phyloP scores from a whole-genome alignment of 2,113 vertebrate species.

The Elaphurus davidianus region DNA sequence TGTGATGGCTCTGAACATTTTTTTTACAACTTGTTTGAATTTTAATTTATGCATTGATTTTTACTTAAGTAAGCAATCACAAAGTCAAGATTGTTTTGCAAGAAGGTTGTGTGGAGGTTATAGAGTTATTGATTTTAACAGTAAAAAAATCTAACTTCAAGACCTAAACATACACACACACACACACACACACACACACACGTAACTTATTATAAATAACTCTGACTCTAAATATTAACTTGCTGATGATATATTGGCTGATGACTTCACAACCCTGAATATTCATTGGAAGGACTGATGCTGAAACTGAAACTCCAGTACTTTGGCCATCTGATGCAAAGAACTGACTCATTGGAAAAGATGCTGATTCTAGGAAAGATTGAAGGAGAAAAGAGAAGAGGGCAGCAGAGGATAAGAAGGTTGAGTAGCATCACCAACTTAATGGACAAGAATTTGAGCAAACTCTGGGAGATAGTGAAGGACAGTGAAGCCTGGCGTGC shows the following conservation, averaged over 20 bases:
- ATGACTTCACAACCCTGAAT: conserved; percentile 38
- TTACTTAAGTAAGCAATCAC: conserved; percentile 61
- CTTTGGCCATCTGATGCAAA: not conserved
- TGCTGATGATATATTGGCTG: conserved; percentile 55
- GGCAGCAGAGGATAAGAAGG: not conserved
- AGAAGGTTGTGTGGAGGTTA: conserved; percentile 57
- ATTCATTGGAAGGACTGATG: not conserved
- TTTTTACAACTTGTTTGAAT: conserved; percentile 32
- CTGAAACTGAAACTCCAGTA: not conserved
- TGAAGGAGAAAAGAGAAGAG: not conserved
- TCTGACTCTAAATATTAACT: conserved; percentile 58
- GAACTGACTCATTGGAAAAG: not conserved
- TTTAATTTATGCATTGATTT: conserved; percentile 64
- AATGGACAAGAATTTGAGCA: not conserved
- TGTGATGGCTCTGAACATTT: conserved; percentile 33
- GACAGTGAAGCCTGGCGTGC: not conserved
- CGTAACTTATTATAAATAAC: conserved; percentile 12
- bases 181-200: not conserved
- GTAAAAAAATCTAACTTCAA: conserved; percentile 60
- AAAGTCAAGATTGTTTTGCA: conserved; percentile 60
- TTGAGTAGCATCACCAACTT: not conserved
- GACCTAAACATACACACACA: not conserved
- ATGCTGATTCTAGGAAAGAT: not conserved
- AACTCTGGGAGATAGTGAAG: not conserved
- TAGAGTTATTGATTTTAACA: conserved; percentile 60